phyloP scores from a whole-genome alignment of 2,113 vertebrate species.

The Callorhinus ursinus region DNA sequence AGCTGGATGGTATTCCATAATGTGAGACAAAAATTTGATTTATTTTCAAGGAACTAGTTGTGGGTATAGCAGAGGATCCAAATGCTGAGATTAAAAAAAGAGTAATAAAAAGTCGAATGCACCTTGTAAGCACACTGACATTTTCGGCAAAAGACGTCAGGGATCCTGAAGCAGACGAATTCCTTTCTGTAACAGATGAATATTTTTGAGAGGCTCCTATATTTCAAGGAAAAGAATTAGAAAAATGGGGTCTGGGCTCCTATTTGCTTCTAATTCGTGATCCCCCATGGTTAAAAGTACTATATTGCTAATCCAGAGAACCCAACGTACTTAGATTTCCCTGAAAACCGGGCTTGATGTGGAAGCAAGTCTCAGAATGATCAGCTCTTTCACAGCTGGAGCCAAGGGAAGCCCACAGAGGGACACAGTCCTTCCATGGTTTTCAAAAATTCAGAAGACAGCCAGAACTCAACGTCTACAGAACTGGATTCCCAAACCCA shows the following conservation, averaged over 20 bases:
- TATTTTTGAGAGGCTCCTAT: background rate
- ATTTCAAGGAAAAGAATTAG: background rate
- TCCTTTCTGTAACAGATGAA: background rate
- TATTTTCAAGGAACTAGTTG: background rate
- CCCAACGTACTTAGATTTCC: background rate
- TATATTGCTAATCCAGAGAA: background rate
- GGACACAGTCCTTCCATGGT: fast-evolving
- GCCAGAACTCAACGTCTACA: background rate
- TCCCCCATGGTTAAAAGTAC: background rate
- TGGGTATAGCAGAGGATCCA: background rate
- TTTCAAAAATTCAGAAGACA: background rate
- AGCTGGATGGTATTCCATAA: background rate
- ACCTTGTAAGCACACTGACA: background rate
- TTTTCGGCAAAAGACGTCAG: background rate
- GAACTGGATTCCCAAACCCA: background rate
- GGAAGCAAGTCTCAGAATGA: background rate
- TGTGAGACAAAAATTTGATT: background rate
- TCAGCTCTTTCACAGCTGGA: background rate
- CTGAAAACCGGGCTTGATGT: background rate
- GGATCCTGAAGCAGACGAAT: background rate
- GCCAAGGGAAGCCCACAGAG: fast-evolving
- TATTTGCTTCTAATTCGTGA: background rate
- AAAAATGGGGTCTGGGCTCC: background rate
- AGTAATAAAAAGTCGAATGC: background rate
- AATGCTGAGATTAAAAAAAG: background rate